Conservation (phyloP, 2,797 vertebrate genomes). For the Diglossa cyanea region DNA sequence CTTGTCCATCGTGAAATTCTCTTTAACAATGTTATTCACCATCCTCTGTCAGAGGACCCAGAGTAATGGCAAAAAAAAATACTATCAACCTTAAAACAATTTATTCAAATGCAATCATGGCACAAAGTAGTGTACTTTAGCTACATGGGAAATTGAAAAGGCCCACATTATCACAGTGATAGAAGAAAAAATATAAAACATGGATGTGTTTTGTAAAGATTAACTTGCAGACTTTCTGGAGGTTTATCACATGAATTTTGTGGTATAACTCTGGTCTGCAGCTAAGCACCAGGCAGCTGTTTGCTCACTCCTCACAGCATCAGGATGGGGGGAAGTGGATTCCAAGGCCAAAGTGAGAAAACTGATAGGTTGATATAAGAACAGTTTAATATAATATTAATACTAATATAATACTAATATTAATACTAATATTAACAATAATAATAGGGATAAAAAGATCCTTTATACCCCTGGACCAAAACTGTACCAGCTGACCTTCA, state of each 20-base stretch:
- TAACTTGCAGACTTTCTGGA: neutral
- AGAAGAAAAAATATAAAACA: neutral
- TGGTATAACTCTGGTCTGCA: neutral
- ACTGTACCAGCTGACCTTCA: neutral
- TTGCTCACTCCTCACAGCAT: neutral
- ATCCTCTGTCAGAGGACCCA: neutral
- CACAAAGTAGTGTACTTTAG: neutral
- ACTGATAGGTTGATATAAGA: neutral
- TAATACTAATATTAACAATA: neutral
- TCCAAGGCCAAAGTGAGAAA: neutral
- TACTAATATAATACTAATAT: neutral
- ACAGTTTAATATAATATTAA: neutral
- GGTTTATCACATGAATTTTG: neutral
- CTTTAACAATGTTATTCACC: slow-evolving; percentile 23
- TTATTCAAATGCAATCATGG: neutral
- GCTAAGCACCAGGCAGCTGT: neutral
- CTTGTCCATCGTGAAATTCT: neutral
- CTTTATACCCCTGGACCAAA: neutral
- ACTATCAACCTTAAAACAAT: neutral
- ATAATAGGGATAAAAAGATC: neutral
- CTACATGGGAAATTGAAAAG: neutral
- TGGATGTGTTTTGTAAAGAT: neutral
- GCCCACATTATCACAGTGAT: neutral
- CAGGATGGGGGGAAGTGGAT: neutral
- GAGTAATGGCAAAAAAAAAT: slow-evolving; percentile 5